These are phyloP conservation scores for Zaprionus ghesquierei DNA, from an alignment of 1,140 invertebrate species.

Conservation along the genomic window DNA sequence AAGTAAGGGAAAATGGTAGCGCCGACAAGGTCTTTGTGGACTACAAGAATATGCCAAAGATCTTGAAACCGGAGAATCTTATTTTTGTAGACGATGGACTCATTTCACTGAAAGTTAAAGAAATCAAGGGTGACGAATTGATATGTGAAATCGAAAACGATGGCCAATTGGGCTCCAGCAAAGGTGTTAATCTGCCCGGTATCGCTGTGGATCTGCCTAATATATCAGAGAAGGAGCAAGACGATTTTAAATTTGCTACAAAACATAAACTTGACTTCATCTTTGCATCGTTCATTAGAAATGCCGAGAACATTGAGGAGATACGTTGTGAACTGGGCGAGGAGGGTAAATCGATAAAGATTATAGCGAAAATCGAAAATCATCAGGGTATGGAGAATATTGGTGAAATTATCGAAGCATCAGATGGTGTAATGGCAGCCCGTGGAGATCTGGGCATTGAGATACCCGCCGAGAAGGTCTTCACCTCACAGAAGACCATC, in stretches of 20 bases:
- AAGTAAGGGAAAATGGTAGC: slow-evolving; percentile 90
- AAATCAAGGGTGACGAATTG: slow-evolving; percentile 82
- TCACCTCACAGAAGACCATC: slow-evolving; percentile 97
- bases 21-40: slow-evolving; percentile 87
- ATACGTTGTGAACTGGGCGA: slow-evolving; percentile 69
- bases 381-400: slow-evolving; percentile 96
- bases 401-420: slow-evolving; percentile 94
- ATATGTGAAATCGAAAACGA: slow-evolving; percentile 96
- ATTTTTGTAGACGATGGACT: slow-evolving; percentile 92
- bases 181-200: slow-evolving; percentile 96
- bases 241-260: slow-evolving; percentile 6
- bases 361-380: slow-evolving; percentile 98
- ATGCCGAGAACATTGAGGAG: background rate
- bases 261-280: slow-evolving; percentile 18
- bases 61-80: slow-evolving; percentile 89
- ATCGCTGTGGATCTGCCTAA: slow-evolving; percentile 97
- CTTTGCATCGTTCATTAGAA: slow-evolving; percentile 18
- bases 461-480: slow-evolving; percentile 98
- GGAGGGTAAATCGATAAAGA: slow-evolving; percentile 94
- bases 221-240: slow-evolving; percentile 83
- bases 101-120: slow-evolving; percentile 94
- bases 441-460: slow-evolving; percentile 97
- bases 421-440: slow-evolving; percentile 98
- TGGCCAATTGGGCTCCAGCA: slow-evolving; percentile 94
- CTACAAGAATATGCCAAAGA: slow-evolving; percentile 92